Conservation (phyloP, 2,888 invertebrate genomes). For the Agrochola lychnidis region DNA sequence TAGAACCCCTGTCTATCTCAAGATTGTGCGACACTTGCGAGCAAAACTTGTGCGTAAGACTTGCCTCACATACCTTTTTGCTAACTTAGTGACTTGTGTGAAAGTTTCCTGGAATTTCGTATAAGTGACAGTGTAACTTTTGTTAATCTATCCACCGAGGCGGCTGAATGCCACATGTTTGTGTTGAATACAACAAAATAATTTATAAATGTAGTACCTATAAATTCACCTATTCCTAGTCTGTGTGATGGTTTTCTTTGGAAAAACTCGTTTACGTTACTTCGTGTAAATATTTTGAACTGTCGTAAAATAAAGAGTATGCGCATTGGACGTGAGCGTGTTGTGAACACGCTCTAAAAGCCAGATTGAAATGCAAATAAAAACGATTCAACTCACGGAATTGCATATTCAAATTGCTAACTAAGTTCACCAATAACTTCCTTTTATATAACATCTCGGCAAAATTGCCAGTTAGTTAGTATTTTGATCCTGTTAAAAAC, state of each 20-base stretch:
- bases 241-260: background rate
- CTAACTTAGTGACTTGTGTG: constrained; percentile 47
- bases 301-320: constrained; percentile 51
- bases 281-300: constrained; percentile 46
- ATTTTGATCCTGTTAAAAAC: constrained; percentile 38
- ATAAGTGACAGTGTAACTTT: constrained; percentile 60
- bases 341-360: constrained; percentile 54
- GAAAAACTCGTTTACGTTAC: constrained; percentile 15
- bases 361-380: constrained; percentile 66
- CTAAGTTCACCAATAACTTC: constrained; percentile 53
- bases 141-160: constrained; percentile 56
- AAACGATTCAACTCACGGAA: constrained; percentile 56
- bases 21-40: constrained; percentile 50
- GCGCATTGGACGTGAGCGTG: constrained; percentile 45
- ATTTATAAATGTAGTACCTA: constrained; percentile 3
- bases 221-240: background rate
- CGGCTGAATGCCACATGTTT: constrained; percentile 25
- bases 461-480: constrained; percentile 43
- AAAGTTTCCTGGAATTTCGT: constrained; percentile 53
- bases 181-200: constrained; percentile 10
- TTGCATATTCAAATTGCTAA: constrained; percentile 65
- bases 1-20: constrained; percentile 48
- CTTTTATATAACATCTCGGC: constrained; percentile 33
- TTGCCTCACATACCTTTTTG: constrained; percentile 54
- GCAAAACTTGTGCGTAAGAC: constrained; percentile 51